Conservation (phyloP, 2,113 vertebrate species). For the Sceloporus tristichus region DNA sequence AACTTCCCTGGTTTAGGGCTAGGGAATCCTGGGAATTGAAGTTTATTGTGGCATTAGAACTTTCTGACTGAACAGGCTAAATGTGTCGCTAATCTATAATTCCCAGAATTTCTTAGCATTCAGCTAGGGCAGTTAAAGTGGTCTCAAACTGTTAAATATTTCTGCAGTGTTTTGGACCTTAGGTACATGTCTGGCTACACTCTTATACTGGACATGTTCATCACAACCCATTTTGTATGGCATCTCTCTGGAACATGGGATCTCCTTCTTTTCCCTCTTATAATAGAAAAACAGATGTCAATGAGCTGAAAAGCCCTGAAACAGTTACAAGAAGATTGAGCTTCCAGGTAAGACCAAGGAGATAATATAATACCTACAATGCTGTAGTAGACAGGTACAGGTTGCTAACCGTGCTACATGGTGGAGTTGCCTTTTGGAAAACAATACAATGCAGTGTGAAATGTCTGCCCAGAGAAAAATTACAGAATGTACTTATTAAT, state of each 20-base stretch:
- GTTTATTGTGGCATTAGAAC: too few species aligned
- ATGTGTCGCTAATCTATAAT: too few species aligned
- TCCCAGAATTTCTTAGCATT: too few species aligned
- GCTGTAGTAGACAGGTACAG: not conserved
- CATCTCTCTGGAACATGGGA: not conserved
- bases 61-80: too few species aligned
- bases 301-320: constrained; percentile 43
- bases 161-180: too few species aligned
- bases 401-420: not conserved
- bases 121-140: too few species aligned
- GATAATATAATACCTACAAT: not conserved
- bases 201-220: not conserved
- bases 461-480: not conserved
- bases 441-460: not conserved
- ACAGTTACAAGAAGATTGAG: constrained; percentile 17
- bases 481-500: not conserved
- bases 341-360: constrained; percentile 60
- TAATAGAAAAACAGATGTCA: constrained; percentile 41
- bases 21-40: too few species aligned
- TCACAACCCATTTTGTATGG: not conserved
- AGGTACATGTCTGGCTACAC: too few species aligned
- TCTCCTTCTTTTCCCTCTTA: constrained; percentile 30
- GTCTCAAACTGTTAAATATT: too few species aligned
- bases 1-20: too few species aligned
- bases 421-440: not conserved